These are phyloP conservation scores for Porites rus DNA, from an alignment of 92 coral and sea anemone species.

Conservation along the genomic window DNA sequence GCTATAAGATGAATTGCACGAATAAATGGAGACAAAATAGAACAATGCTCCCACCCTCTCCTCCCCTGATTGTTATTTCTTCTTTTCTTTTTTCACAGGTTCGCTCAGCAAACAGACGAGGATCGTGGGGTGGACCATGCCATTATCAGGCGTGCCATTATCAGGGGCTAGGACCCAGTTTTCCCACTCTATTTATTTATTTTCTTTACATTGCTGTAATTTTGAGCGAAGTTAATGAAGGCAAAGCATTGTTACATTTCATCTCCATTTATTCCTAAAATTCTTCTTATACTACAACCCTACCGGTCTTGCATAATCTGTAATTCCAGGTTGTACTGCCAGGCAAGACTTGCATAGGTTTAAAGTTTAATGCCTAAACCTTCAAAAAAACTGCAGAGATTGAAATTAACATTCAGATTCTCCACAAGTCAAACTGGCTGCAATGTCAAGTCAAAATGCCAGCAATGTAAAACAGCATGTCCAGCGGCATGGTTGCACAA, in stretches of 20 bases:
- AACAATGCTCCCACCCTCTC: constrained; percentile 44
- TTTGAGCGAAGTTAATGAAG: constrained; percentile 15
- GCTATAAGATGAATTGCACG: constrained; percentile 64
- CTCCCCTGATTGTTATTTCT: constrained; percentile 11
- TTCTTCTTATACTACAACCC: constrained; percentile 66
- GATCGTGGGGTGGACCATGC: constrained; percentile 35
- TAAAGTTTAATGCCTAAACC: no score
- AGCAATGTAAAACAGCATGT: no score
- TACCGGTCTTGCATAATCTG: constrained; percentile 63
- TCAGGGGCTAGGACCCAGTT: not conserved
- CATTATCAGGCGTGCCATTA: not conserved
- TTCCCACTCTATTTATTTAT: not conserved
- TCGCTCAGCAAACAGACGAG: constrained; percentile 25
- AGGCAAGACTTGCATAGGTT: no score
- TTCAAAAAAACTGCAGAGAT: no score
- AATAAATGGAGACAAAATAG: constrained; percentile 65
- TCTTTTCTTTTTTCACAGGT: constrained; percentile 9
- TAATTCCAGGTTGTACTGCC: constrained; percentile 17
- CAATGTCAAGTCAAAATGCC: no score
- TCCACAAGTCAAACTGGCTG: no score
- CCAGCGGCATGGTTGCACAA: no score
- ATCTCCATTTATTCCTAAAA: constrained; percentile 63
- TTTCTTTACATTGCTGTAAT: constrained; percentile 13
- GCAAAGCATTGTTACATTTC: constrained; percentile 34
- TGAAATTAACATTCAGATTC: no score